These are phyloP conservation scores for Remorina albescens DNA, from an alignment of 2,797 vertebrate species.

Conservation along the genomic window DNA sequence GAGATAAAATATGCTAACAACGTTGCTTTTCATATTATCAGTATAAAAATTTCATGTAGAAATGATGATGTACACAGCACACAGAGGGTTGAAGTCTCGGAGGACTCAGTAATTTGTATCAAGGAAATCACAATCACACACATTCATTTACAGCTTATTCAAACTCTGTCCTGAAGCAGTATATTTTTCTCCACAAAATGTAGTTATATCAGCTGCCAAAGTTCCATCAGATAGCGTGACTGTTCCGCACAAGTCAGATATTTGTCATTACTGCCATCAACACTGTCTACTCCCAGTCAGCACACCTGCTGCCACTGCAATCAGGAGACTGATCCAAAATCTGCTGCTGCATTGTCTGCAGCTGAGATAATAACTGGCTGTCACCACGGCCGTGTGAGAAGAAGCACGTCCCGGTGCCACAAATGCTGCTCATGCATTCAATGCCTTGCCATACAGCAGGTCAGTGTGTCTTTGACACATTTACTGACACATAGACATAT, in stretches of 20 bases:
- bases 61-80: not conserved
- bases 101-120: not conserved
- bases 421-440: not conserved
- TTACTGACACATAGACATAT: conserved; percentile 16
- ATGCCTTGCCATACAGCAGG: conserved; percentile 14
- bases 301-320: conserved; percentile 63
- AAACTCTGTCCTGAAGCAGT: not conserved
- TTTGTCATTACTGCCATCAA: conserved; percentile 58
- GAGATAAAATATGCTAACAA: conserved; percentile 7
- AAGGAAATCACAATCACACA: not conserved
- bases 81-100: not conserved
- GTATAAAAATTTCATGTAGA: not conserved
- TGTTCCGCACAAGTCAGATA: conserved; percentile 51
- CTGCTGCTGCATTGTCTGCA: conserved; percentile 50
- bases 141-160: not conserved
- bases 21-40: not conserved
- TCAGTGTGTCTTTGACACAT: conserved; percentile 14
- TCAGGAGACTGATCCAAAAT: conserved; percentile 48
- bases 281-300: conserved; percentile 36
- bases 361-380: conserved; percentile 49
- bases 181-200: not conserved
- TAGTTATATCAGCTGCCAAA: conserved; percentile 57
- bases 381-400: conserved; percentile 46
- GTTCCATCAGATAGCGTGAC: conserved; percentile 66
- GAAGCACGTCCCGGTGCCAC: conserved; percentile 27